Conservation (phyloP, 1,140 invertebrate genomes). For the Archivesica marissinica region DNA sequence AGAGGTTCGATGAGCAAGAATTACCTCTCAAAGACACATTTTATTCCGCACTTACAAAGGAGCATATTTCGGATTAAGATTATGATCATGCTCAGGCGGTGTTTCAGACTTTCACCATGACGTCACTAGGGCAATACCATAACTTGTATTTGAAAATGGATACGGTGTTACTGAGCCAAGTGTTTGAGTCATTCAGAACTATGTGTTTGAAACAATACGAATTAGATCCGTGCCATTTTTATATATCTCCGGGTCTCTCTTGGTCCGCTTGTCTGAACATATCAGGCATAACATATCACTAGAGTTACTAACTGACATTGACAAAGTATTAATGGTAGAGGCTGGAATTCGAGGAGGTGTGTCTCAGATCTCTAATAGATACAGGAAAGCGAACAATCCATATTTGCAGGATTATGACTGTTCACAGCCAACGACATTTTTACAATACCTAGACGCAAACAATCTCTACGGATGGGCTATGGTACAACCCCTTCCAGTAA, state of each 20-base stretch:
- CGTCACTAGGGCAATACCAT: constrained; percentile 60
- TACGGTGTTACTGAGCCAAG: constrained; percentile 54
- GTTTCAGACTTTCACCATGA: no score
- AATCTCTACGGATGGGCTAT: constrained; percentile 31
- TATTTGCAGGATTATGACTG: constrained; percentile 45
- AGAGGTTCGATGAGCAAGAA: constrained; percentile 44
- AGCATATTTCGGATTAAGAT: constrained; percentile 46
- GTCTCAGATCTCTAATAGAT: constrained; percentile 60
- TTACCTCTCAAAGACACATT: constrained; percentile 36
- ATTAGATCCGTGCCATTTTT: not conserved
- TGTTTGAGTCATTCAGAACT: constrained; percentile 58
- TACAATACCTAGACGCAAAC: constrained; percentile 9
- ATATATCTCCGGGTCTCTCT: not conserved
- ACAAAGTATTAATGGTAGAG: constrained; percentile 74
- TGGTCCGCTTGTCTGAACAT: constrained; percentile 69
- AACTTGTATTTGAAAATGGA: constrained; percentile 63
- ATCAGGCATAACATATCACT: constrained; percentile 61
- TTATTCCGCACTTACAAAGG: constrained; percentile 12
- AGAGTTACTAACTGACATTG: constrained; percentile 69
- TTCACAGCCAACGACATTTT: not conserved
- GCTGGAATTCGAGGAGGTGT: constrained; percentile 68
- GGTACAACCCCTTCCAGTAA: no score
- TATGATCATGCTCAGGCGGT: constrained; percentile 63
- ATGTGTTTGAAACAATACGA: constrained; percentile 15
- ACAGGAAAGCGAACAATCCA: constrained; percentile 67